These are phyloP conservation scores for Sclerurus mexicanus DNA, from an alignment of 2,113 vertebrate genomes.

Conservation along the genomic window DNA sequence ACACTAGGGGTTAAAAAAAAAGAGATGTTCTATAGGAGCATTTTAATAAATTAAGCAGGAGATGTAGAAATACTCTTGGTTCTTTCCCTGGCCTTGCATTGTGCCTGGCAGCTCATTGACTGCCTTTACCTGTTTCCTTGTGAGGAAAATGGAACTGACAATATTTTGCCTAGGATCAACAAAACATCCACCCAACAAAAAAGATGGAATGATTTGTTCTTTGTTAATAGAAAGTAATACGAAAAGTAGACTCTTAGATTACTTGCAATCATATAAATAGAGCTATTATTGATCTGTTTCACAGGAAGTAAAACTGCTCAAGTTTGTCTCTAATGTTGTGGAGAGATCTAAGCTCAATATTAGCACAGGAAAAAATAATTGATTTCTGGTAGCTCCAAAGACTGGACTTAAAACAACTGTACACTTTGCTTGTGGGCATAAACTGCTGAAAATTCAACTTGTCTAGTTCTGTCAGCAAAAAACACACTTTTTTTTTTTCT, in stretches of 20 bases:
- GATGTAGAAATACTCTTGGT: background rate
- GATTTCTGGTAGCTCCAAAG: background rate
- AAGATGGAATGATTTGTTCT: background rate
- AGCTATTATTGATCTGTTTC: constrained; percentile 1
- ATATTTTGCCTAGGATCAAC: background rate
- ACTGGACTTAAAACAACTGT: background rate
- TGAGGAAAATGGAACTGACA: background rate
- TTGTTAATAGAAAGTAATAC: background rate
- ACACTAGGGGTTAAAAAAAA: background rate
- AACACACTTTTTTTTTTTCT: background rate
- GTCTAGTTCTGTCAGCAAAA: background rate
- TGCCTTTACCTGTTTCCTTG: background rate
- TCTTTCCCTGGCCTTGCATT: background rate
- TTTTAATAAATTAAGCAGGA: background rate
- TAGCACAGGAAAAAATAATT: background rate
- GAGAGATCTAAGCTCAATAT: background rate
- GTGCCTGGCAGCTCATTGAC: background rate
- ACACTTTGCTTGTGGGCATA: background rate
- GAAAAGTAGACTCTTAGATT: background rate
- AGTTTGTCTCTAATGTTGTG: background rate
- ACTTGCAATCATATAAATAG: background rate
- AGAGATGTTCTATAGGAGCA: background rate
- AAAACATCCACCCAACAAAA: background rate
- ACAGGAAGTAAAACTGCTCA: background rate
- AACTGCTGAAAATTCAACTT: background rate